Conservation (phyloP, 1,140 invertebrate genomes). For the Aleiodes sp. region DNA sequence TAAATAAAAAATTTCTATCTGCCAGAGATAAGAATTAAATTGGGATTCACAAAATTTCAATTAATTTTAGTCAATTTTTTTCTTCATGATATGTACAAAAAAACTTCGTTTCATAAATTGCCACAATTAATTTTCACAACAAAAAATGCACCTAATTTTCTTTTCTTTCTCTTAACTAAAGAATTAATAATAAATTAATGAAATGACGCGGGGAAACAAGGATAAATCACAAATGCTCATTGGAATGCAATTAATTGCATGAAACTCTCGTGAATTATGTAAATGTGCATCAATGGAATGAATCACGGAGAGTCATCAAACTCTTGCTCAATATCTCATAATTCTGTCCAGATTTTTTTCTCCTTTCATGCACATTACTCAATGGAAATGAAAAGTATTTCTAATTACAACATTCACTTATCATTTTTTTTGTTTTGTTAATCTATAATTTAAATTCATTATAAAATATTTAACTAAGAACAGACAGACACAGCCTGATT, state of each 20-base stretch:
- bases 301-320: no score
- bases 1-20: no score
- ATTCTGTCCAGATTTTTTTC: constrained; percentile 32
- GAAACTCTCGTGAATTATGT: background rate
- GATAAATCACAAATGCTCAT: constrained; percentile 47
- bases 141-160: background rate
- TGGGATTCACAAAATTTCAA: no score
- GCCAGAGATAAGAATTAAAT: no score
- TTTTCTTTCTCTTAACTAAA: background rate
- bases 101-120: no score
- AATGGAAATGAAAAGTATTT: constrained; percentile 13
- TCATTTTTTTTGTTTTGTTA: background rate
- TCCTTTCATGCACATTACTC: constrained; percentile 21
- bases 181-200: constrained; percentile 46
- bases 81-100: background rate
- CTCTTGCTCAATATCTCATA: no score
- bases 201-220: constrained; percentile 41
- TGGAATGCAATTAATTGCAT: constrained; percentile 47
- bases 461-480: constrained; percentile 29
- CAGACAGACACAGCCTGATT: constrained; percentile 40
- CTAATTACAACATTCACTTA: constrained; percentile 18
- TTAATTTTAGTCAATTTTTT: no score
- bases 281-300: constrained; percentile 46
- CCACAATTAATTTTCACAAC: no score
- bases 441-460: constrained; percentile 17